A percentile compares a stretch with the other conserved stretches of the same genome.
These are phyloP conservation scores for human DNA, from an alignment of 2,113 vertebrate species.

Conservation along the genomic window GRCh38 chr1:74628501-74629000, in stretches of 20 bases:
- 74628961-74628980: not conserved
- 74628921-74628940: not conserved
- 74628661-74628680: not conserved
- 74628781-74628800: not conserved
- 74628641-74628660: not conserved
- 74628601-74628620: not conserved
- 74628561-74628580: not conserved
- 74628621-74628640: not conserved
- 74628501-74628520: not conserved
- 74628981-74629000: not conserved
- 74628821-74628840: not conserved
- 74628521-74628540: not conserved
- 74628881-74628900: not conserved
- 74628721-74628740: not conserved
- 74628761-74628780: slow-evolving; percentile 9
- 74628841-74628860: slow-evolving; percentile 30
- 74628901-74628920: not conserved
- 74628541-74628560: not conserved
- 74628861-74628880: not conserved
- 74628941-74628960: not conserved
- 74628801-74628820: not conserved
- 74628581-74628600: not conserved
- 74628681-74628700: not conserved
- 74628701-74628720: not conserved
- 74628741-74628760: not conserved